Evolutionary conservation across 2,113 vertebrate species (phyloP), one percentile per base, ranked within the genome.

Genomic region (Chitala chitala): DNA sequence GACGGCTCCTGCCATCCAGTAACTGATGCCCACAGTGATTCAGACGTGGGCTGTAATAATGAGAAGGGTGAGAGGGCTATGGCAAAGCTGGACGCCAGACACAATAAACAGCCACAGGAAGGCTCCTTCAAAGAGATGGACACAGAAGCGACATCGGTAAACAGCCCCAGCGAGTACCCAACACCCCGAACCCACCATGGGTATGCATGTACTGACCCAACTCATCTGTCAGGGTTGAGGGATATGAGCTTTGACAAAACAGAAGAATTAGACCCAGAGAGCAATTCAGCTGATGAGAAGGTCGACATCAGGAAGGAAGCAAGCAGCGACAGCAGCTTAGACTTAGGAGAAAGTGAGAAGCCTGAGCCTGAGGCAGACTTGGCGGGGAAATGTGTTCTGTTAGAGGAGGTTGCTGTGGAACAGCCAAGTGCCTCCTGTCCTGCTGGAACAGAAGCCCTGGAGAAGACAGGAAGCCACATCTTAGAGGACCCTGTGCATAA

Each of bases 401-500:
- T 33, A 31, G 64, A 75, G 17, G 38, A 10, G 24, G 15, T 17
- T 36, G 22, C 15, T 4, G 24, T 29, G 48, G 72, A 22, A 1
- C 31, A 17, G 1, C 29, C 22, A 40, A 46, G 4, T 15, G 48
- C 53, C 22, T 4, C 10, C 13, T 24, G 24, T 1, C 31, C 13
- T 33, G 17, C 15, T 33, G 20, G 6, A 33, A 20, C 3, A 6
- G n/a, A 1, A 8, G 2, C 9, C 7, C 10, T 29, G 38, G 42
- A 29, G 26, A 69, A 75, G n/a, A 42, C 69, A 24, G 80, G 82
- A 24, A 29, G 71, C 66, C 76, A 55, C 15, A 50, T 33, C 48
- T 54, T 12, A 4, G 71, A 26, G 31, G 84, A 85, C 38, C 20
- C 1, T 17, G 85, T 77, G 70, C 51, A 75, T 0, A 87, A 85